Conservation (phyloP, 2,797 vertebrate genomes). For the Cephalopachus bancanus region DNA sequence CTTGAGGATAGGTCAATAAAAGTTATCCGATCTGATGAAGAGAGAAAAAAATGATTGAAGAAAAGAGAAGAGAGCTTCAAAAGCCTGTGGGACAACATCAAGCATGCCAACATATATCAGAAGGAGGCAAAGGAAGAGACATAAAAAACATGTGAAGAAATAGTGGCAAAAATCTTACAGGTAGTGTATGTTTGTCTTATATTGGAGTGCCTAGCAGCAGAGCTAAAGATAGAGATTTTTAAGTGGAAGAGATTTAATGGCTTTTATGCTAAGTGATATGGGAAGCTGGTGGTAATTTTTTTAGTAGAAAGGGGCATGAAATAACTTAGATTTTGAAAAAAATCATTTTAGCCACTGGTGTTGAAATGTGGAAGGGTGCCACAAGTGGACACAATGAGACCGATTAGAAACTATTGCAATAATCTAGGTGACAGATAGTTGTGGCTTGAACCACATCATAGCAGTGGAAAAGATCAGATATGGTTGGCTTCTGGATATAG, state of each 20-base stretch:
- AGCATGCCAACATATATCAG: too few species aligned
- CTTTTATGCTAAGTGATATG: not conserved
- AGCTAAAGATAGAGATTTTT: not conserved
- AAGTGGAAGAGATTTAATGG: not conserved
- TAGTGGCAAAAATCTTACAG: not conserved
- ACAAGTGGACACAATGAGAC: not conserved
- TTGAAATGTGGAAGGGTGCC: not conserved
- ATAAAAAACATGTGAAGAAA: not conserved
- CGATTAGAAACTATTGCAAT: not conserved
- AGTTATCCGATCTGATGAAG: slow-evolving; percentile 3
- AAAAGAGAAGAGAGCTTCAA: not conserved
- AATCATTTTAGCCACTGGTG: not conserved
- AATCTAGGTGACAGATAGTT: not conserved
- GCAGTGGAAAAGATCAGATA: not conserved
- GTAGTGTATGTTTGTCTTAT: not conserved
- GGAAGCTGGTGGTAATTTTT: not conserved
- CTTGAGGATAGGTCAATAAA: not conserved
- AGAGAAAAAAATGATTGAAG: not conserved
- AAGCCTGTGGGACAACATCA: not conserved
- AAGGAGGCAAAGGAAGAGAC: not conserved
- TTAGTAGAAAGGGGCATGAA: not conserved
- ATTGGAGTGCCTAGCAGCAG: not conserved
- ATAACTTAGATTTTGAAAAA: slow-evolving; percentile 14
- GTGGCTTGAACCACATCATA: not conserved
- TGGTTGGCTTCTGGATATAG: not conserved